These are phyloP conservation scores for Ornithoptera alexandrae DNA, from an alignment of 2,888 invertebrate genomes.

Conservation along the genomic window DNA sequence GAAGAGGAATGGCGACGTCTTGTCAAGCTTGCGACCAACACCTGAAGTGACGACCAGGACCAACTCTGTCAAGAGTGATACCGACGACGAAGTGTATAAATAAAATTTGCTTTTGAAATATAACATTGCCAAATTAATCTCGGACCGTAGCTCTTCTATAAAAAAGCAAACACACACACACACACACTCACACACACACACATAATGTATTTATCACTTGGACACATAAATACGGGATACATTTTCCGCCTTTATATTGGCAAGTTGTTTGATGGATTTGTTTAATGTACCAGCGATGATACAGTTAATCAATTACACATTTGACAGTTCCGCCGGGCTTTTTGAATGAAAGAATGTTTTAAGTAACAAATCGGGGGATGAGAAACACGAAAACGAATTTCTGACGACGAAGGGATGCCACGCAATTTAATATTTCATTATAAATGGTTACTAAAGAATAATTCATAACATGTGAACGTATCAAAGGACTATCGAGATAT, in stretches of 20 bases:
- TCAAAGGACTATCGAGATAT: too few relatives aligned
- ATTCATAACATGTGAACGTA: too few relatives aligned
- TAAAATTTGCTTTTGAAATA: too few relatives aligned
- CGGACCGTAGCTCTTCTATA: too few relatives aligned
- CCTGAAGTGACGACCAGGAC: too few relatives aligned
- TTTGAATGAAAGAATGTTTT: not conserved
- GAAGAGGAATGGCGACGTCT: too few relatives aligned
- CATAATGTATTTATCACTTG: not conserved
- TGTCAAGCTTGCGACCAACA: too few relatives aligned
- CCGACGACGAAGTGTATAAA: too few relatives aligned
- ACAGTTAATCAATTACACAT: slow-evolving; percentile 4
- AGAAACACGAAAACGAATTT: not conserved
- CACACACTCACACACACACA: too few relatives aligned
- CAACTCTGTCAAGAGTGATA: too few relatives aligned
- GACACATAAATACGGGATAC: not conserved
- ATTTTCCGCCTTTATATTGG: not conserved
- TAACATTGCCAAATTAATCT: too few relatives aligned
- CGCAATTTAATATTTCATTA: not conserved
- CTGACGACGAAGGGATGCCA: not conserved
- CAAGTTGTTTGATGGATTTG: slow-evolving; percentile 5
- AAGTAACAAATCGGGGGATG: not conserved
- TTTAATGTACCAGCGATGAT: not conserved
- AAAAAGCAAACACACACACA: too few relatives aligned
- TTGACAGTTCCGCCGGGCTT: not conserved
- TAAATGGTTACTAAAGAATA: not conserved